Evolutionary conservation across 2,888 invertebrate species (phyloP), one percentile per base, ranked within the genome.

Genomic region (Meteorus colon): DNA sequence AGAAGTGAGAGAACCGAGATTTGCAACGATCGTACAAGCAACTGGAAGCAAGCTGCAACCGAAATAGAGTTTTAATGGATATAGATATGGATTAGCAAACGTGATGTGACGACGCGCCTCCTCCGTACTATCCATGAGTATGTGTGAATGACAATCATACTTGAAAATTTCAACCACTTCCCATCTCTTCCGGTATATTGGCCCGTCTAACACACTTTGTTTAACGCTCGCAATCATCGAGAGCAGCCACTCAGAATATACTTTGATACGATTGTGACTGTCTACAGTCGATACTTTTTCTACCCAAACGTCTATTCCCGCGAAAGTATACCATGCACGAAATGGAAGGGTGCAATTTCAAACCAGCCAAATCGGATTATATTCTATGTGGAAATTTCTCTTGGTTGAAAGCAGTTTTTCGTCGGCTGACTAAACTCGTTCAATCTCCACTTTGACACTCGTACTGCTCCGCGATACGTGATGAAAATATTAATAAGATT

Each of bases 21-120:
- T 72, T 72, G 67, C 70, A 67, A 69, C 69, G 78, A 74, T 82
- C 74, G 73, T 71, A 78, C 77, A 81, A 83, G 83, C 80, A 85
- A 84, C 82, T 84, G 83, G 80, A 76, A 77, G 77, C 73, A 82
- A 82, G 83, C 82, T 84, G 80, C 69, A 82, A 82, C 78, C 70
- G 79, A 59, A 81, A 81, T 81, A 73, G 76, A 82, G 77, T 81
- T 80, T 75, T 81, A 81, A 84, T 80, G 78, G 79, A 62, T 59
- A 66, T 27, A 59, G 27, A 59, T 29, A 67, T 66, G 37, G 27
- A 60, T 60, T 29, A 37, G 37, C 24, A 5, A 16, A 27, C n/a
- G 29, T 4, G 14, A 27, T 27, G n/a, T 24, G 41, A 24, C 12
- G 59, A 37, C 29, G 34, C 8, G 34, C 34, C n/a, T 60, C 60